These are phyloP conservation scores for Loriculus beryllinus DNA, from an alignment of 2,797 vertebrate species.

Conservation along the genomic window DNA sequence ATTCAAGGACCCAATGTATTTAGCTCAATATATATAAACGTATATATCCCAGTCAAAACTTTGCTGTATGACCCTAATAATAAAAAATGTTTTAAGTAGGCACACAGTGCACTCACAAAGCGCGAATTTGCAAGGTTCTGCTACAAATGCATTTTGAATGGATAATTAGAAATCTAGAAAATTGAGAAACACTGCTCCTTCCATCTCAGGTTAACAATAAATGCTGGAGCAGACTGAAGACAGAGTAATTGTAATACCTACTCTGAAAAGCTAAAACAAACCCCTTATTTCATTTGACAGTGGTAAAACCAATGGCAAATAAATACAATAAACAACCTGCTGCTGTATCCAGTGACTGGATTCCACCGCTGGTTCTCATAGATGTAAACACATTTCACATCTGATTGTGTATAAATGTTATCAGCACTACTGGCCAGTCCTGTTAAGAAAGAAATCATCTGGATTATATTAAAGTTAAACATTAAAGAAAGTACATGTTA, in stretches of 20 bases:
- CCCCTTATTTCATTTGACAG: not conserved
- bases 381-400: conserved; percentile 90
- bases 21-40: not conserved
- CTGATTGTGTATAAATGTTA: conserved; percentile 88
- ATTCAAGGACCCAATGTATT: not conserved
- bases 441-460: not conserved
- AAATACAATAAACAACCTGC: conserved; percentile 76
- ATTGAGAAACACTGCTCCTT: not conserved
- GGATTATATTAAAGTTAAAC: not conserved
- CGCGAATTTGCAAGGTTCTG: not conserved
- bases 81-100: not conserved
- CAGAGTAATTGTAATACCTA: not conserved
- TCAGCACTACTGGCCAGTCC: conserved; percentile 86
- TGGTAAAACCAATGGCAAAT: not conserved
- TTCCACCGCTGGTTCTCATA: conserved; percentile 99
- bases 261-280: not conserved
- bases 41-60: not conserved
- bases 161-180: not conserved
- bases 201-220: not conserved
- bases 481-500: not conserved
- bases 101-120: not conserved
- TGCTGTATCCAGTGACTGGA: conserved; percentile 92
- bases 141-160: not conserved
- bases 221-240: not conserved
- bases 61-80: not conserved